Evolutionary conservation across 1,140 invertebrate genomes (phyloP), one percentile per base, ranked within the genome.

Genomic region (Drepana arcuata): DNA sequence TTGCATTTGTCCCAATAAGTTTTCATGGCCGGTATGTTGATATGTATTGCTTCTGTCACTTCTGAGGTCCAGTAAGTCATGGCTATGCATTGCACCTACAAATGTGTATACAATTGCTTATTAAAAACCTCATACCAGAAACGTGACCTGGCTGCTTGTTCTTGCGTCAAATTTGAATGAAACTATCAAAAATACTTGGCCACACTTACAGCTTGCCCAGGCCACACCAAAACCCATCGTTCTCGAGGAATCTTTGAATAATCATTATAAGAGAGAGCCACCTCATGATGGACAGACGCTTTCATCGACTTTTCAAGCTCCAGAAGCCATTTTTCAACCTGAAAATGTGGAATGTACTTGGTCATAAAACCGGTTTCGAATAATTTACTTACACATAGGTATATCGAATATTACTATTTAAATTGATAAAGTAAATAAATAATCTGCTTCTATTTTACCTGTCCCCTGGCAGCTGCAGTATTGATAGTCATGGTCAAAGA

Each of bases 231-330:
- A 0, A 96, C 92, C 95, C 96, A 97, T n/a, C 88, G 62, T 7
- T 89, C 85, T 40, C 95, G 81, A 1, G 79, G 44, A 39, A 87
- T 88, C 14, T 81, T 85, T 0, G 85, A 54, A 66, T 96, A 97
- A 14, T 88, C 91, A 31, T 87, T 81, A 34, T 90, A 88, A 0
- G 90, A 87, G 13, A 82, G 62, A 0, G 79, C 43, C 23, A 92
- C 88, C 62, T 87, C 88, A 25, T 91, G 87, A 63, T 93, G 90
- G 1, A 99, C 85, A 16, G 95, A 97, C 34, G 89, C 89, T 61
- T 96, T 94, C 95, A 99, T 99, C 26, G 89, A 86, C n/a, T 57
- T 70, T 80, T 99, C 97, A 13, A 99, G 82, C 62, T 98, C 93
- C 1, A 95, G 71, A 1, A 99, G 84, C 97, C 97, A 99, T 84